phyloP scores from a whole-genome alignment of 30 jellyfish, hydroid and myxozoan species.

The Aurelia sp. region DNA sequence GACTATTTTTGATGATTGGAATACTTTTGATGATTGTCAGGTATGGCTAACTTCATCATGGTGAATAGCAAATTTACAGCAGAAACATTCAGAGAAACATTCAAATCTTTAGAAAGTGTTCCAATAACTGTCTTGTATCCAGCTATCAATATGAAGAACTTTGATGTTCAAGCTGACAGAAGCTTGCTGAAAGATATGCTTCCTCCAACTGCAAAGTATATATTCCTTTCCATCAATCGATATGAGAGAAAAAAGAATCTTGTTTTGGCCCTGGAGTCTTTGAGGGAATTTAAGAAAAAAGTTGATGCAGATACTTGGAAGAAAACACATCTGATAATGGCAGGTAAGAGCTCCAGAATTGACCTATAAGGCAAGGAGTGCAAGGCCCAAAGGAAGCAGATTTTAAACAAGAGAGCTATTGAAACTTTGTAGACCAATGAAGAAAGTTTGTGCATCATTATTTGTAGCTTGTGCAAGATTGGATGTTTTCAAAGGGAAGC shows the following conservation, averaged over 20 bases:
- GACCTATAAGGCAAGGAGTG: no score
- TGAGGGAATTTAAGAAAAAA: slow-evolving; percentile 48
- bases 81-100: slow-evolving; percentile 74
- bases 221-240: slow-evolving; percentile 87
- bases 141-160: slow-evolving; percentile 63
- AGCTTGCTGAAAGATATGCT: slow-evolving; percentile 36
- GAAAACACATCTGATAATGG: slow-evolving; percentile 84
- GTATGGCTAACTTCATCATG: slow-evolving; percentile 86
- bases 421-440: no score
- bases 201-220: slow-evolving; percentile 63
- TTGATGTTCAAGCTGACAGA: slow-evolving; percentile 41
- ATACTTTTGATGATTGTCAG: slow-evolving; percentile 39
- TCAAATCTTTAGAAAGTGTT: slow-evolving; percentile 42
- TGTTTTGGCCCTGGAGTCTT: slow-evolving; percentile 76
- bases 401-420: no score
- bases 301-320: slow-evolving; percentile 65
- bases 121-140: slow-evolving; percentile 84
- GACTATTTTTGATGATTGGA: not conserved
- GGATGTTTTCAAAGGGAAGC: no score
- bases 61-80: slow-evolving; percentile 95
- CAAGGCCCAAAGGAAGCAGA: no score
- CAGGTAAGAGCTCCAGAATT: slow-evolving; percentile 43
- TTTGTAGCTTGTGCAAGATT: no score
- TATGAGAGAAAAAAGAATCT: slow-evolving; percentile 93
- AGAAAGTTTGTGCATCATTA: no score